Conservation (phyloP, 37 sponge, comb jelly and placozoan genomes). For the Beroe ovata region DNA sequence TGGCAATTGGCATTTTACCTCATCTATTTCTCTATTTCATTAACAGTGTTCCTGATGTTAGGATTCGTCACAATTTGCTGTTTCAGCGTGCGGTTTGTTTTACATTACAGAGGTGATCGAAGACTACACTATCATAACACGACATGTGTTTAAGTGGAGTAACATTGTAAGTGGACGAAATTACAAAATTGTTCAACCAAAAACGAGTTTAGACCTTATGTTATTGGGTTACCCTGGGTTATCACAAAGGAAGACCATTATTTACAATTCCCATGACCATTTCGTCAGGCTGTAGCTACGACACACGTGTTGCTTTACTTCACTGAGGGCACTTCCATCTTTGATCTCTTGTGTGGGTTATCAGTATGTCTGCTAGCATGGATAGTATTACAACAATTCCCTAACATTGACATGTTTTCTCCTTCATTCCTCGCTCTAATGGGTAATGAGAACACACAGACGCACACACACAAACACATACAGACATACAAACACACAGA, state of each 20-base stretch:
- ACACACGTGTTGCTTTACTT: neutral
- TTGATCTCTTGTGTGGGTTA: neutral
- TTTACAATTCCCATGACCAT: no score
- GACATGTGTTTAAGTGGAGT: conserved; percentile 52
- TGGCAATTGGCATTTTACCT: no score
- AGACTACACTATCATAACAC: conserved; percentile 14
- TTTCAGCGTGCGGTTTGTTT: conserved; percentile 43
- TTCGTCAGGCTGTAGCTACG: conserved; percentile 15
- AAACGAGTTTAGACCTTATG: no score
- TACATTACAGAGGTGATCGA: conserved; percentile 52
- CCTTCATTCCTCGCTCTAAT: neutral
- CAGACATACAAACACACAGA: no score
- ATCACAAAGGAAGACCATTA: no score
- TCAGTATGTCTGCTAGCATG: neutral
- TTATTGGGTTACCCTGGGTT: no score
- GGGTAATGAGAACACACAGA: no score
- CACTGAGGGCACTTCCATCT: neutral
- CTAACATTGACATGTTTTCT: conserved; percentile 45
- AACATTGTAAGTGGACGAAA: conserved; percentile 44
- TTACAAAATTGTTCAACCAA: no score
- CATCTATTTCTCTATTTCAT: no score
- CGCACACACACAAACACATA: no score
- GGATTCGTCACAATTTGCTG: no score
- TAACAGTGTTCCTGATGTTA: no score
- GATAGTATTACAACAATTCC: conserved; percentile 24